These are phyloP conservation scores for Nephrotoma flavescens DNA, from an alignment of 2,888 invertebrate species.

Conservation along the genomic window DNA sequence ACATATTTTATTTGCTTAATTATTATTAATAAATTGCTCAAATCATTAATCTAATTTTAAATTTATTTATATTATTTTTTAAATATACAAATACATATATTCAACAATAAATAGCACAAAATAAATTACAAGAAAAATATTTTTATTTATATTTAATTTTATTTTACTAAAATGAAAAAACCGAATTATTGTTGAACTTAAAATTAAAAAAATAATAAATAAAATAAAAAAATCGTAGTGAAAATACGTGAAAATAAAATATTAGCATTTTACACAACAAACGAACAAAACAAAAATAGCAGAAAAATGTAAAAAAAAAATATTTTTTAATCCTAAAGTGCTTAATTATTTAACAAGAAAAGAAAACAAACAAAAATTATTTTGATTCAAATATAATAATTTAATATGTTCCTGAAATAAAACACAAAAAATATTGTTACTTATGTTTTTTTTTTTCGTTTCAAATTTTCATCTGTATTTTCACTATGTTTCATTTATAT, in stretches of 20 bases:
- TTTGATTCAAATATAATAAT: not conserved
- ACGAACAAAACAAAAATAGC: not conserved
- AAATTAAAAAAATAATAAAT: not conserved
- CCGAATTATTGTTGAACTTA: not conserved
- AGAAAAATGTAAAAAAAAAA: not conserved
- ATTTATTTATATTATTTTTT: not conserved
- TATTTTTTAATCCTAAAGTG: not conserved
- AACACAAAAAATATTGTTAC: not conserved
- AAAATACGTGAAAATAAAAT: not conserved
- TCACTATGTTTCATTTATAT: not conserved
- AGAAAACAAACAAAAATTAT: not conserved
- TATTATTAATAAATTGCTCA: not conserved
- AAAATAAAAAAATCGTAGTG: not conserved
- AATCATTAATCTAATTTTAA: not conserved
- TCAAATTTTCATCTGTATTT: not conserved
- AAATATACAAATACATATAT: not conserved
- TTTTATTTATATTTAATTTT: not conserved
- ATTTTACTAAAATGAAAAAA: not conserved
- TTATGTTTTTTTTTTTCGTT: not conserved
- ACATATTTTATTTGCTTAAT: not conserved
- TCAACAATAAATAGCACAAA: not conserved
- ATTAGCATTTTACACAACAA: not conserved
- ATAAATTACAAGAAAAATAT: not conserved
- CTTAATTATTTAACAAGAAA: not conserved
- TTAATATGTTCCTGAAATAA: not conserved